Conservation (phyloP, 1,140 invertebrate species). For the Vanessa tameamea region DNA sequence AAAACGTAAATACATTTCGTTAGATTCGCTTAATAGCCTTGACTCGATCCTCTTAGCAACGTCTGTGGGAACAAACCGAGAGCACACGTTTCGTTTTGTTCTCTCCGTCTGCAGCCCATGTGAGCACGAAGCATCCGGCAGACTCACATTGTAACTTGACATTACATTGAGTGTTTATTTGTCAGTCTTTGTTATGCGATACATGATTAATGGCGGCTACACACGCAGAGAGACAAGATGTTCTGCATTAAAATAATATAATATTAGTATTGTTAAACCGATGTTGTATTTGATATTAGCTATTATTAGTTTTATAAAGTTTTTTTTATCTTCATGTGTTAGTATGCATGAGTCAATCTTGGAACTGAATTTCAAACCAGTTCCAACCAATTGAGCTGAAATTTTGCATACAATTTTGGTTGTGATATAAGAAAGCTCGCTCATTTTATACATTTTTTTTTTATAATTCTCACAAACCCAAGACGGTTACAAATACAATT, state of each 20-base stretch:
- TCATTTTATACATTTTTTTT: too few relatives aligned
- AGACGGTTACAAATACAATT: too few relatives aligned
- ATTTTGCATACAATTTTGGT: too few relatives aligned
- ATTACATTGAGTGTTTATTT: conserved; percentile 55
- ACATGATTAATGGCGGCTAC: conserved; percentile 48
- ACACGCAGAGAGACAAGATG: conserved; percentile 29
- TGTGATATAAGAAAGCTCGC: too few relatives aligned
- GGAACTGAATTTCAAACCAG: too few relatives aligned
- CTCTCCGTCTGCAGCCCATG: conserved; percentile 67
- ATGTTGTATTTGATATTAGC: background rate
- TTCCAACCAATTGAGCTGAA: too few relatives aligned
- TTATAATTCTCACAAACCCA: too few relatives aligned
- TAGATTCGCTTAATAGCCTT: conserved; percentile 69
- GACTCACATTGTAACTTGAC: conserved; percentile 47
- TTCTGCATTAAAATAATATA: conserved; percentile 38
- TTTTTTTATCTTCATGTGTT: too few relatives aligned
- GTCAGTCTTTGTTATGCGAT: conserved; percentile 49
- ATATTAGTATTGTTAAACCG: background rate
- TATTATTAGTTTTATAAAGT: background rate
- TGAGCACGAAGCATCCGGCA: conserved; percentile 69
- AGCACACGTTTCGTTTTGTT: conserved; percentile 57
- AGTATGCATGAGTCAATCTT: too few relatives aligned
- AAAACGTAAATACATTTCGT: conserved; percentile 55
- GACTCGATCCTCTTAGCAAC: conserved; percentile 60
- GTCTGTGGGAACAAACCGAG: conserved; percentile 70